phyloP scores from a whole-genome alignment of 2,888 invertebrate species.

The Microplitis deprimator region DNA sequence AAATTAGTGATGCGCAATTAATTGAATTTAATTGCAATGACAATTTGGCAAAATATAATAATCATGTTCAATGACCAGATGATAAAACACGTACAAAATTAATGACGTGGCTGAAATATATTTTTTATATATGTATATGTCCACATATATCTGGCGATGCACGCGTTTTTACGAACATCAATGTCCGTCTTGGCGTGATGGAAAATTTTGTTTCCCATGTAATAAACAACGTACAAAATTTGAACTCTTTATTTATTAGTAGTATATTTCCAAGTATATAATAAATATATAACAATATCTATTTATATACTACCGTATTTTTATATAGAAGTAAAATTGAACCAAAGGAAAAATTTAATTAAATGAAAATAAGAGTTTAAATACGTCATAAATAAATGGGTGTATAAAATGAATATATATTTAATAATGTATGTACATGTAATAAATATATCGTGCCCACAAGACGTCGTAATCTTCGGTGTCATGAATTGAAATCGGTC shows the following conservation, averaged over 20 bases:
- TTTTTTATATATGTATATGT: background rate
- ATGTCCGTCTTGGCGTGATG: constrained; percentile 28
- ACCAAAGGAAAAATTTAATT: background rate
- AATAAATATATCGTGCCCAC: constrained; percentile 19
- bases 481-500: constrained; percentile 49
- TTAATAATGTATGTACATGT: constrained; percentile 1
- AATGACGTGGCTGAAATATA: background rate
- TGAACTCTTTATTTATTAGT: background rate
- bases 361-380: background rate
- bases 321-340: background rate
- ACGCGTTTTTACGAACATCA: constrained; percentile 28
- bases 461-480: constrained; percentile 2
- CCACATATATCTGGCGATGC: constrained; percentile 25
- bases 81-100: background rate
- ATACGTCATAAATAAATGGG: background rate
- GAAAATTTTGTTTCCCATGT: background rate
- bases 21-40: background rate
- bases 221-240: background rate
- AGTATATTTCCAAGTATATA: background rate
- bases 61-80: background rate
- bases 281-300: background rate
- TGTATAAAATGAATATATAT: constrained; percentile 6
- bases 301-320: background rate
- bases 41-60: background rate
- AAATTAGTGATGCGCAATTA: background rate